phyloP scores from a whole-genome alignment of 2,888 invertebrate genomes.

The Quadroppia sp. region DNA sequence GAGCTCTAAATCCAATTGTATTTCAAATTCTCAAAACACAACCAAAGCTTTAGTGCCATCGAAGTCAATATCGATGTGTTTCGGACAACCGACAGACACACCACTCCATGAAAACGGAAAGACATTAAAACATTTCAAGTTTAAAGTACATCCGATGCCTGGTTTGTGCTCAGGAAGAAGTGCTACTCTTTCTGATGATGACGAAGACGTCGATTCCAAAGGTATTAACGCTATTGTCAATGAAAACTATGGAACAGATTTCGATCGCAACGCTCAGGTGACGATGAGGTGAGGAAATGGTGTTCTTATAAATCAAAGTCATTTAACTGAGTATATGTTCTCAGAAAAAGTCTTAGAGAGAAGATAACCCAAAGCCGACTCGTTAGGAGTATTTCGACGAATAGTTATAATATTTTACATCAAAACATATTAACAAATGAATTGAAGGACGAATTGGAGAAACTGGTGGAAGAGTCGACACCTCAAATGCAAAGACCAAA shows the following conservation, averaged over 20 bases:
- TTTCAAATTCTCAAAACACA: slow-evolving; percentile 18
- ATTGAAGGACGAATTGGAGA: slow-evolving; percentile 46
- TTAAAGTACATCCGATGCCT: slow-evolving; percentile 46
- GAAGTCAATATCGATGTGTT: slow-evolving; percentile 48
- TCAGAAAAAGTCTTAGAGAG: slow-evolving; percentile 45
- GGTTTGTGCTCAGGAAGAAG: slow-evolving; percentile 46
- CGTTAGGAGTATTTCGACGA: slow-evolving; percentile 48
- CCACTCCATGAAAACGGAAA: slow-evolving; percentile 33
- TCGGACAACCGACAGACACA: slow-evolving; percentile 41
- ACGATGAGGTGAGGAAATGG: slow-evolving; percentile 16
- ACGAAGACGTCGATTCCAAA: slow-evolving; percentile 42
- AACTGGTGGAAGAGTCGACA: slow-evolving; percentile 44
- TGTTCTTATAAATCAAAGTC: background rate
- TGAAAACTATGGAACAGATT: slow-evolving; percentile 31
- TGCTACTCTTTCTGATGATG: slow-evolving; percentile 45
- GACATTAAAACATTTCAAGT: slow-evolving; percentile 43
- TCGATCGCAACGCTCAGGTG: background rate
- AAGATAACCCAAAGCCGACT: slow-evolving; percentile 47
- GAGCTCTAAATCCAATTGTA: slow-evolving; percentile 33
- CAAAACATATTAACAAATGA: slow-evolving; percentile 39
- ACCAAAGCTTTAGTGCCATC: slow-evolving; percentile 42
- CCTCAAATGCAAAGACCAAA: slow-evolving; percentile 25
- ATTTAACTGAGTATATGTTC: background rate
- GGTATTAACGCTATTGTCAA: slow-evolving; percentile 38
- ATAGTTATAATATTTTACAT: slow-evolving; percentile 48